phyloP scores from a whole-genome alignment of 2,113 vertebrate species.

The Cavia porcellus region DNA sequence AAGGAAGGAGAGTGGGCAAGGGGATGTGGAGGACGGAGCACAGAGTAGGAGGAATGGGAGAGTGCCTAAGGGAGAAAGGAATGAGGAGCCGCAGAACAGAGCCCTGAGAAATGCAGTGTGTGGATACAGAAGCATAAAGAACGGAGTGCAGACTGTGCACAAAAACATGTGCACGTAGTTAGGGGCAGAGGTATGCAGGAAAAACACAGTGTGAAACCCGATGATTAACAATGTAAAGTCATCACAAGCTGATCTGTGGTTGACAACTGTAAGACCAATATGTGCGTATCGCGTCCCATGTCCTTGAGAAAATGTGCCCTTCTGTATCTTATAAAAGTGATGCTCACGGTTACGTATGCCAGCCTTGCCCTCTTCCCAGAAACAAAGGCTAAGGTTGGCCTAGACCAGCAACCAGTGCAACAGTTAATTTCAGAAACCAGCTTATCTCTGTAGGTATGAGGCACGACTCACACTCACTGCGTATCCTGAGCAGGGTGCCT shows the following conservation, averaged over 20 bases:
- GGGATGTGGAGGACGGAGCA: too few relatives aligned
- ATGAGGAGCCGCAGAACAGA: neutral
- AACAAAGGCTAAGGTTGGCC: neutral
- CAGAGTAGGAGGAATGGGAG: neutral
- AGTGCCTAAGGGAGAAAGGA: fast-evolving
- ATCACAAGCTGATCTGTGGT: neutral
- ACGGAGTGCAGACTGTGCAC: neutral
- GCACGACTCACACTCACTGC: neutral
- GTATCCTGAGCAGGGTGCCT: neutral
- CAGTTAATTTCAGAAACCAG: neutral
- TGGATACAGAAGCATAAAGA: neutral
- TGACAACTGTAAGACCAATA: neutral
- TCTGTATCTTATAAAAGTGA: neutral
- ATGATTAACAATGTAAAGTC: neutral
- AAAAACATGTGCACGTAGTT: neutral
- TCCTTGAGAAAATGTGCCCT: neutral
- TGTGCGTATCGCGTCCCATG: neutral
- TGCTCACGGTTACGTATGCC: neutral
- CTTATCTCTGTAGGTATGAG: neutral
- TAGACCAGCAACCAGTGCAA: neutral
- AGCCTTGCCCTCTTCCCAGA: neutral
- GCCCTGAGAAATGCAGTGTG: too few relatives aligned
- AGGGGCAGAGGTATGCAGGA: neutral
- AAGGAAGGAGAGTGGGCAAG: neutral
- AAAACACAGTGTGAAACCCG: neutral